Conservation (phyloP, 1,140 invertebrate species). For the Anoplolepis gracilipes region DNA sequence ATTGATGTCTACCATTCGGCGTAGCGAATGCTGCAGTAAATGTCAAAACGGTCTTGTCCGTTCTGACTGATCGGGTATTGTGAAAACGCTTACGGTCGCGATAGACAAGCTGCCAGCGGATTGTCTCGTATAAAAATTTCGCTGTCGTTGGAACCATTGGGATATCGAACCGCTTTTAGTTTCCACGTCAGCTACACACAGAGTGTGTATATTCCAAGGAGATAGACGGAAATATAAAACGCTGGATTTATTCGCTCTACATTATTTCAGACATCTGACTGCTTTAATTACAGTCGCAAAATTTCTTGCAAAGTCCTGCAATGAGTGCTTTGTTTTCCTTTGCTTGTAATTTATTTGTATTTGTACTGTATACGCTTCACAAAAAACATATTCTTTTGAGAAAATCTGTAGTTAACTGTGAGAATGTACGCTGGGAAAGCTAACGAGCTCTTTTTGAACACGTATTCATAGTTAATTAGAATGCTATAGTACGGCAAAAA, state of each 20-base stretch:
- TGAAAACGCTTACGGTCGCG: constrained; percentile 45
- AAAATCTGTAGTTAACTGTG: background rate
- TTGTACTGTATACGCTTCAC: background rate
- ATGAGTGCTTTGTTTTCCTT: background rate
- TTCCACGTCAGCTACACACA: background rate
- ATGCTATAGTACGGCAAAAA: background rate
- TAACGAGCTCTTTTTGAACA: background rate
- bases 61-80: constrained; percentile 58
- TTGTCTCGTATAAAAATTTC: constrained; percentile 60
- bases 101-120: constrained; percentile 49
- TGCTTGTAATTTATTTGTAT: background rate
- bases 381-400: background rate
- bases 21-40: constrained; percentile 65
- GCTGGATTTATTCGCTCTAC: background rate
- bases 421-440: background rate
- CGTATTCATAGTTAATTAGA: constrained; percentile 41
- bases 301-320: background rate
- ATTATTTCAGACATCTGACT: constrained; percentile 9
- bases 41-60: constrained; percentile 56
- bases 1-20: constrained; percentile 70
- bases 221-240: background rate
- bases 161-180: constrained; percentile 39
- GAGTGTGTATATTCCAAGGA: constrained; percentile 7
- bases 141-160: constrained; percentile 28
- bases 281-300: constrained; percentile 8